Evolutionary conservation across 2,888 invertebrate genomes (phyloP).

Genomic region (Entomobrya multifasciata): DNA sequence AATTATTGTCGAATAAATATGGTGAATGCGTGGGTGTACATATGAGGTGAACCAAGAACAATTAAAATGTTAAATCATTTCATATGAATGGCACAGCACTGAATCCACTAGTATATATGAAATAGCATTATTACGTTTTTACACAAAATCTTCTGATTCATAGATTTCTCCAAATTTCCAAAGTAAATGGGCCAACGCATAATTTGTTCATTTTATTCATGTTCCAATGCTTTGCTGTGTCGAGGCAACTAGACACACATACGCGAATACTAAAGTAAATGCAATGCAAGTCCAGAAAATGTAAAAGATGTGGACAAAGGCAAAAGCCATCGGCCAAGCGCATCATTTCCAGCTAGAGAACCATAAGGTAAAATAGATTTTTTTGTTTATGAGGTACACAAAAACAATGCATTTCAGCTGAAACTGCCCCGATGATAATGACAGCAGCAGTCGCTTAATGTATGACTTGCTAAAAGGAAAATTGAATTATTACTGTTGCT

Average conservation of each 20-base stretch:
- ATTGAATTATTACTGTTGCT: constrained; percentile 62
- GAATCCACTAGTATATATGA: no score
- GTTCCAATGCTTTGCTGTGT: not conserved
- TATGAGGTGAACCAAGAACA: no score
- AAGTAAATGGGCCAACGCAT: not conserved
- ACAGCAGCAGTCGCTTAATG: not conserved
- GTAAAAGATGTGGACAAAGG: not conserved
- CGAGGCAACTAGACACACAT: constrained; percentile 3
- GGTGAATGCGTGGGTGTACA: constrained; percentile 11
- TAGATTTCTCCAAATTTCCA: not conserved
- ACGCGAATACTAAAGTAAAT: not conserved
- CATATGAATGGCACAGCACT: constrained; percentile 34
- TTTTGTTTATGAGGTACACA: not conserved
- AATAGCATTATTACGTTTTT: not conserved
- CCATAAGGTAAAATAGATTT: constrained; percentile 38
- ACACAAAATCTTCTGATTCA: not conserved
- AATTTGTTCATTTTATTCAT: no score
- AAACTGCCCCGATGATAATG: not conserved
- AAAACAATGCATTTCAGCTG: constrained; percentile 11
- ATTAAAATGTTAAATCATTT: constrained; percentile 41
- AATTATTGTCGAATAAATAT: not conserved
- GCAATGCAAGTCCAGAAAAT: not conserved
- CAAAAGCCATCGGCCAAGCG: constrained; percentile 33
- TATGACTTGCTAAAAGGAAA: constrained; percentile 45
- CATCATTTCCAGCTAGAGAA: constrained; percentile 37